Percentiles rank a stretch among this genome's conserved stretches.
phyloP scores from a whole-genome alignment of 2,888 invertebrate species.

The Alitta virens region DNA sequence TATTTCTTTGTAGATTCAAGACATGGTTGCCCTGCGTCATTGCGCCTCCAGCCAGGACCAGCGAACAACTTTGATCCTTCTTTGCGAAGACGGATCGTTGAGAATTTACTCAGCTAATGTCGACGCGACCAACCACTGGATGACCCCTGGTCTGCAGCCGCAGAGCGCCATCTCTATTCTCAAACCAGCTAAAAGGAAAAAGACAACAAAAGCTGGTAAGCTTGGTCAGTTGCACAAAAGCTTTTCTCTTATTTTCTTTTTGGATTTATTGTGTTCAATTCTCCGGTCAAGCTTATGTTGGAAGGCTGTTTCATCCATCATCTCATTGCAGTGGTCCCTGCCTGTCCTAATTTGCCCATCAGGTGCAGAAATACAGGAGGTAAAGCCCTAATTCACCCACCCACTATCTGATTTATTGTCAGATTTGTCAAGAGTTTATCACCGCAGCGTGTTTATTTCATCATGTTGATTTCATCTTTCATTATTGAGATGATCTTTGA shows the following conservation, averaged over 20 bases:
- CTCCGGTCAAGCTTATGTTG: too few species aligned
- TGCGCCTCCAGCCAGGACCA: constrained; percentile 68
- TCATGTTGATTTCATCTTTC: too few species aligned
- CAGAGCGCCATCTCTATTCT: constrained; percentile 47
- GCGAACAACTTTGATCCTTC: constrained; percentile 84
- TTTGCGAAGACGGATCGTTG: constrained; percentile 95
- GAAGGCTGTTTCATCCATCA: too few species aligned
- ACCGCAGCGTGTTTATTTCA: too few species aligned
- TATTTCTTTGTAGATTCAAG: constrained; percentile 85
- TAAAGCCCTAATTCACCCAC: too few species aligned
- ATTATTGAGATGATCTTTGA: too few species aligned
- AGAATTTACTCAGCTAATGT: constrained; percentile 89
- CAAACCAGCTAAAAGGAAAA: constrained; percentile 64
- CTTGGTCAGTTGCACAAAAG: not conserved
- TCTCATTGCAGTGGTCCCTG: too few species aligned
- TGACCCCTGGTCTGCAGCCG: constrained; percentile 67
- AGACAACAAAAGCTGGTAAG: constrained; percentile 59
- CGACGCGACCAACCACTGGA: constrained; percentile 59
- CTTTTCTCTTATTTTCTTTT: not conserved
- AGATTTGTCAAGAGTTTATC: too few species aligned
- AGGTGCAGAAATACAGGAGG: too few species aligned
- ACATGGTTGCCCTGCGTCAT: constrained; percentile 93
- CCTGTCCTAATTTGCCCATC: too few species aligned
- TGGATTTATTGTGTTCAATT: too few species aligned
- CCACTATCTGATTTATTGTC: too few species aligned